Base-by-base conservation (phyloP, 2,888 invertebrate genomes). In the Mythimna lalbum region DNA sequence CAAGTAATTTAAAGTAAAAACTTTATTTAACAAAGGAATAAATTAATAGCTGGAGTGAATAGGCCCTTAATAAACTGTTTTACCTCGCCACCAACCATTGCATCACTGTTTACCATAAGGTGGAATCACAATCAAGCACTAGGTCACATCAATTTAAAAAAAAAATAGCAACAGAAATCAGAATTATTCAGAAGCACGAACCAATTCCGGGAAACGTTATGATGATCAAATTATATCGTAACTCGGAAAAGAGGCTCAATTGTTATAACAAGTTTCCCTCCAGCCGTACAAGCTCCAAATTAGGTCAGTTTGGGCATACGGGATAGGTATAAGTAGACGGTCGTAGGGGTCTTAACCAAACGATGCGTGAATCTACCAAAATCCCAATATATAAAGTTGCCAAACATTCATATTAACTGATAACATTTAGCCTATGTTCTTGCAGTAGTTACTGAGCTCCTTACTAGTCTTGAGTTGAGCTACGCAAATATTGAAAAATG, bases 341-440 rank as follows among this genome's bases (percentile, higher is more conserved):
- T 72, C 71, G 63, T 60, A 71, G 64, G 65, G 73, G 64, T 69
- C 73, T 80, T 75, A 76, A 61, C 50, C 67, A 73, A 79, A 82
- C 67, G 64, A 74, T 84, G 65, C 79, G 67, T 64, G 31, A 76
- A 52, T 9, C 17, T 7, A 10, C 67, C 52, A 9, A 73, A 74
- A 68, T 63, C 63, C 31, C 27, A 60, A 57, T 59, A 59, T 9
- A 50, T 27, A 53, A 72, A 63, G 43, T 65, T 71, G 23, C 27
- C 12, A 49, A 71, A 80, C 62, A 73, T 52, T 39, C 21, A 19
- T 21, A n/a, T 57, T 59, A 64, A 52, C n/a, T n/a, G 59, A 33
- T 39, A n/a, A 17, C 12, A 57, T 19, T 36, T 47, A 43, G 12
- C 9, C 9, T 47, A 47, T 49, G 47, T 47, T 19, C 47, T 19